phyloP scores from a whole-genome alignment of 2,888 invertebrate genomes.

The Synanthedon andrenaeformis region DNA sequence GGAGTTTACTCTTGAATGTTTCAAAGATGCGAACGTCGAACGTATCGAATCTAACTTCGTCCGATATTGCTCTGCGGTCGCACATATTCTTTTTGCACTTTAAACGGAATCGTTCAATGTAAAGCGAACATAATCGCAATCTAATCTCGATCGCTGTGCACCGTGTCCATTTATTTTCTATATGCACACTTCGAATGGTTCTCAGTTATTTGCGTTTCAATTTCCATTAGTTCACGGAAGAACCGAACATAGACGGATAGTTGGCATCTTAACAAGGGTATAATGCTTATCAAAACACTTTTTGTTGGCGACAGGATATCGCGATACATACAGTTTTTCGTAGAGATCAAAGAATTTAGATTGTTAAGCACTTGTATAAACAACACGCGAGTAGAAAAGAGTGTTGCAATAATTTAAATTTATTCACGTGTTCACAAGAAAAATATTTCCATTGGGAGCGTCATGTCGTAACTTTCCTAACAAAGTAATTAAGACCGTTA shows the following conservation, averaged over 20 bases:
- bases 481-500: conserved; percentile 26
- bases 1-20: neutral
- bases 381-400: conserved; percentile 13
- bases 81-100: neutral
- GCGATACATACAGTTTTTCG: neutral
- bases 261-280: neutral
- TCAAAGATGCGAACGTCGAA: neutral
- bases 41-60: neutral
- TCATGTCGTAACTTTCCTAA: conserved; percentile 18
- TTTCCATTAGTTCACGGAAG: neutral
- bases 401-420: neutral
- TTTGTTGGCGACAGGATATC: neutral
- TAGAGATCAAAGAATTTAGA: neutral
- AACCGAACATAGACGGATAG: neutral
- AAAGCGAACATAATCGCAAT: neutral
- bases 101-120: neutral
- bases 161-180: neutral
- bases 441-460: neutral
- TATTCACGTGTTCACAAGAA: neutral
- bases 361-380: neutral
- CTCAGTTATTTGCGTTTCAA: neutral
- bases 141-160: neutral
- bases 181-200: neutral
- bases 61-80: neutral
- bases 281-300: neutral